These are phyloP conservation scores for Catharus fuscescens DNA, from an alignment of 2,113 vertebrate species.

Conservation along the genomic window DNA sequence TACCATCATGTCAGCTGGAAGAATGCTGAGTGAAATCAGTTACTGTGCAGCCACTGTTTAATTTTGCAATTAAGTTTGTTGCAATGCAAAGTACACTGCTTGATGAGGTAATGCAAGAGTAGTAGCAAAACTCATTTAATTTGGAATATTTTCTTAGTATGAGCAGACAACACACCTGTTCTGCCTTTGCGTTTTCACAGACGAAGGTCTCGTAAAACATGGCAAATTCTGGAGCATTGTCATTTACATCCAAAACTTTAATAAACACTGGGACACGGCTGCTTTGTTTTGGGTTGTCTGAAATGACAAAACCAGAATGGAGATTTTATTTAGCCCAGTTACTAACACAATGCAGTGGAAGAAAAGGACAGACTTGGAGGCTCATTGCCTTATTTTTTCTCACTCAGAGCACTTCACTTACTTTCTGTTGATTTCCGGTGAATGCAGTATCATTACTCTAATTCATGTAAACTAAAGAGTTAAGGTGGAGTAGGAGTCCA, in stretches of 20 bases:
- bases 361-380: background rate
- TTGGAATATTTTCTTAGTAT: background rate
- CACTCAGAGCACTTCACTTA: background rate
- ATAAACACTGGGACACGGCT: conserved; percentile 88
- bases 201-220: conserved; percentile 92
- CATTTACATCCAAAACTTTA: conserved; percentile 92
- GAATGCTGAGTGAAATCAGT: background rate
- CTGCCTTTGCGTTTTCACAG: conserved; percentile 92
- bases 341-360: background rate
- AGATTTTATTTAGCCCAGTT: background rate
- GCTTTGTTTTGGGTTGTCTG: conserved; percentile 88
- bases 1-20: background rate
- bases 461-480: background rate
- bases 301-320: conserved; percentile 51
- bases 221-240: conserved; percentile 92
- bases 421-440: background rate
- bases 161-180: conserved; percentile 83
- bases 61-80: conserved; percentile 29
- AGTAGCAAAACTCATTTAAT: background rate
- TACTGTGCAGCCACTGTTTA: background rate
- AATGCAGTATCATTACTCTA: background rate
- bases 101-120: background rate
- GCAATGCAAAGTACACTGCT: background rate
- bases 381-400: background rate
- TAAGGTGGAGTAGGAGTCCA: background rate